These are phyloP conservation scores for Parochlus steinenii DNA, from an alignment of 2,888 invertebrate genomes.

Conservation along the genomic window DNA sequence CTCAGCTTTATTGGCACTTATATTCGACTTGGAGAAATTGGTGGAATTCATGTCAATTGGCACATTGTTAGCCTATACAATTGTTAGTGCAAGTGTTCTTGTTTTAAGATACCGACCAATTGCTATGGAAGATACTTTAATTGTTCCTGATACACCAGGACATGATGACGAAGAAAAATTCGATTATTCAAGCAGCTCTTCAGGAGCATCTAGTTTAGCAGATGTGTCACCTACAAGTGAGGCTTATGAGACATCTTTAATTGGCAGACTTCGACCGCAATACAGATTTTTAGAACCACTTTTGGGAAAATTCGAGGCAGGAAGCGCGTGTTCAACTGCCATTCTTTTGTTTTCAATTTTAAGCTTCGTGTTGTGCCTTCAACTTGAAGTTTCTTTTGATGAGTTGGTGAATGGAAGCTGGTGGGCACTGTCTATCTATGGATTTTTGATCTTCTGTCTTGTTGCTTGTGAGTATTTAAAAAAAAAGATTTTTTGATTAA, in stretches of 20 bases:
- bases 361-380: conserved; percentile 51
- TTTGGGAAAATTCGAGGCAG: conserved; percentile 58
- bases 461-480: conserved; percentile 45
- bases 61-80: conserved; percentile 73
- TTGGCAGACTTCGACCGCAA: conserved; percentile 57
- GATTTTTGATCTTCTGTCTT: conserved; percentile 43
- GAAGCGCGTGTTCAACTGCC: conserved; percentile 53
- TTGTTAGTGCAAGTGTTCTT: conserved; percentile 80
- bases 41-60: conserved; percentile 93
- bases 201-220: conserved; percentile 43
- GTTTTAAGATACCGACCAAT: conserved; percentile 63
- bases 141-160: conserved; percentile 34
- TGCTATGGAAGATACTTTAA: conserved; percentile 33
- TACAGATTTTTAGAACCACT: conserved; percentile 59
- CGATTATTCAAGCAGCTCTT: conserved; percentile 42
- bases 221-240: conserved; percentile 37
- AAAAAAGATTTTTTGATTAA: not conserved
- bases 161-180: conserved; percentile 40
- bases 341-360: conserved; percentile 51
- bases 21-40: conserved; percentile 76
- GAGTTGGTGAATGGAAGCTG: conserved; percentile 37
- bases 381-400: conserved; percentile 44
- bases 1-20: conserved; percentile 60
- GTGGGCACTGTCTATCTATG: conserved; percentile 50
- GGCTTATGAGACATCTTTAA: conserved; percentile 41